These are phyloP conservation scores for Ostrea edulis DNA, from an alignment of 1,140 invertebrate species.

Conservation along the genomic window DNA sequence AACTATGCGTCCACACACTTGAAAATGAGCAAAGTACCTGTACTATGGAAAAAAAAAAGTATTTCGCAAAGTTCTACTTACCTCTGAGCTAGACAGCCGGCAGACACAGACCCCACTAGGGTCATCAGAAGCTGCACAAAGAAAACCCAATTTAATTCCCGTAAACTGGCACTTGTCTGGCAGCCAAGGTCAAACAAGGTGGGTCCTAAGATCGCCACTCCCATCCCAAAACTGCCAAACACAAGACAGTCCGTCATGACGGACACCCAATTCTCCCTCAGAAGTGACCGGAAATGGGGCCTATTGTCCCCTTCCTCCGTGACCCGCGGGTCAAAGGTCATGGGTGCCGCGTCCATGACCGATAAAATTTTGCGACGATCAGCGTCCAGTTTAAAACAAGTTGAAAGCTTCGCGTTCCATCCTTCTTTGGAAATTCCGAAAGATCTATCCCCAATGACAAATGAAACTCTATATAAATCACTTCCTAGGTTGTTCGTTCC, in stretches of 20 bases:
- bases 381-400: neutral
- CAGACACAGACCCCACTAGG: constrained; percentile 80
- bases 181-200: constrained; percentile 81
- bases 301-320: constrained; percentile 58
- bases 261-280: constrained; percentile 78
- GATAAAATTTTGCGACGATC: neutral
- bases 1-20: too few relatives aligned
- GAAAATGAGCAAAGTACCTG: too few relatives aligned
- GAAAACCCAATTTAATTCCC: constrained; percentile 81
- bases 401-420: too few relatives aligned
- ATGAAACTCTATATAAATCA: neutral
- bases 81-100: constrained; percentile 80
- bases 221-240: constrained; percentile 81
- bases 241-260: constrained; percentile 80
- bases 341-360: neutral
- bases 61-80: constrained; percentile 63
- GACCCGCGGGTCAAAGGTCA: constrained; percentile 17
- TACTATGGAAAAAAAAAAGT: too few relatives aligned
- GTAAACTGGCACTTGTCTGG: constrained; percentile 79
- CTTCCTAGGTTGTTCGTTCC: neutral
- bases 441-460: too few relatives aligned
- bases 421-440: too few relatives aligned
- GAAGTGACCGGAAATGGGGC: constrained; percentile 75
- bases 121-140: constrained; percentile 81
- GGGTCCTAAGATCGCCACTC: constrained; percentile 81